phyloP scores from a whole-genome alignment of 2,888 invertebrate genomes.

The Mermis nigrescens region DNA sequence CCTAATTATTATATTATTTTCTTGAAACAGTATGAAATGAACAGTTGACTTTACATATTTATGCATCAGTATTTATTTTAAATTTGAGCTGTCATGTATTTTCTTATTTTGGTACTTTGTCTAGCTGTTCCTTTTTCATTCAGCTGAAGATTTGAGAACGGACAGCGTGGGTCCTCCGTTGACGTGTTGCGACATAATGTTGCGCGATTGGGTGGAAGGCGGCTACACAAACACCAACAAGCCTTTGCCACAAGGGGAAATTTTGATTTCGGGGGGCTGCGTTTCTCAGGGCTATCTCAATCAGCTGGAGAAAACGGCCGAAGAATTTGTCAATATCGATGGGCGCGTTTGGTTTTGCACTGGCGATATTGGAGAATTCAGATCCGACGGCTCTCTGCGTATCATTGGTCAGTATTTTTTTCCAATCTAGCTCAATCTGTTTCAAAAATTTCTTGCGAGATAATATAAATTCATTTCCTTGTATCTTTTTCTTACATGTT shows the following conservation, averaged over 20 bases:
- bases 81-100: no score
- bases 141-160: conserved; percentile 46
- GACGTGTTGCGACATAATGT: conserved; percentile 58
- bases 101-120: no score
- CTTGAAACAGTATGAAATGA: no score
- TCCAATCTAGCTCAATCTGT: not conserved
- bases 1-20: no score
- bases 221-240: conserved; percentile 67
- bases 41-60: no score
- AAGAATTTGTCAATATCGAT: conserved; percentile 48
- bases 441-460: no score
- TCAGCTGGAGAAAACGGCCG: conserved; percentile 61
- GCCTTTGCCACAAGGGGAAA: conserved; percentile 65
- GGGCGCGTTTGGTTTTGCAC: conserved; percentile 79
- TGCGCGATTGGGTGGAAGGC: conserved; percentile 84
- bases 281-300: conserved; percentile 86
- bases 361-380: conserved; percentile 85
- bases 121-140: conserved; percentile 13
- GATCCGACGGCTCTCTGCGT: conserved; percentile 75
- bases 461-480: no score
- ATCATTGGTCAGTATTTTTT: conserved; percentile 60
- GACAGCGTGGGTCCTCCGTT: conserved; percentile 76
- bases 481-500: no score
- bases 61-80: no score
- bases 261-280: conserved; percentile 67